Evolutionary conservation across 35 echinoderm and acorn worm genomes (phyloP).

Genomic region (Patiria miniata): DNA sequence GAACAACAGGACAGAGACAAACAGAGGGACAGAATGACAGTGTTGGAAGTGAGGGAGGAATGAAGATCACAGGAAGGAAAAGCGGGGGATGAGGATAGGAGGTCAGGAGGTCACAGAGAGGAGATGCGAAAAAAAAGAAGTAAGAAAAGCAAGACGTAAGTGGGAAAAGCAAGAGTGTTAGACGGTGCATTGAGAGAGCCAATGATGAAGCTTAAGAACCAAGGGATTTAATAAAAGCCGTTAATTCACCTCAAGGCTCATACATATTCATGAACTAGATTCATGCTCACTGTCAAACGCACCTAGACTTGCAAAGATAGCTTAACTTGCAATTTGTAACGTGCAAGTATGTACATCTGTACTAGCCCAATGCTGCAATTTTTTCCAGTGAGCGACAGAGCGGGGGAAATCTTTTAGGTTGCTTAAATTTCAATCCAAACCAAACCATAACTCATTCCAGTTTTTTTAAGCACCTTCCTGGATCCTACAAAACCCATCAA

Average conservation of each 20-base stretch:
- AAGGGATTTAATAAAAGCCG: neutral
- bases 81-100: neutral
- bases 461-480: too few relatives aligned
- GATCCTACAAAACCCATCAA: too few relatives aligned
- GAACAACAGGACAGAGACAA: too few relatives aligned
- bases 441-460: too few relatives aligned
- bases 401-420: too few relatives aligned
- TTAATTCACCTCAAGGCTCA: too few relatives aligned
- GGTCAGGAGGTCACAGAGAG: neutral
- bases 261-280: too few relatives aligned
- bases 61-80: neutral
- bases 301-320: neutral
- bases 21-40: too few relatives aligned
- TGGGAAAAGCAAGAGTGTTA: slow-evolving; percentile 5
- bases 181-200: neutral
- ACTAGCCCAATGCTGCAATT: neutral
- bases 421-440: too few relatives aligned
- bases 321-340: neutral
- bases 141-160: neutral
- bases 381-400: too few relatives aligned
- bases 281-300: neutral
- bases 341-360: neutral
- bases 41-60: too few relatives aligned
- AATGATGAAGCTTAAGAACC: neutral
- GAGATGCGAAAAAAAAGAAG: neutral